Base-by-base conservation (phyloP, 1,140 invertebrate species). In the Sarcophaga peregrina region DNA sequence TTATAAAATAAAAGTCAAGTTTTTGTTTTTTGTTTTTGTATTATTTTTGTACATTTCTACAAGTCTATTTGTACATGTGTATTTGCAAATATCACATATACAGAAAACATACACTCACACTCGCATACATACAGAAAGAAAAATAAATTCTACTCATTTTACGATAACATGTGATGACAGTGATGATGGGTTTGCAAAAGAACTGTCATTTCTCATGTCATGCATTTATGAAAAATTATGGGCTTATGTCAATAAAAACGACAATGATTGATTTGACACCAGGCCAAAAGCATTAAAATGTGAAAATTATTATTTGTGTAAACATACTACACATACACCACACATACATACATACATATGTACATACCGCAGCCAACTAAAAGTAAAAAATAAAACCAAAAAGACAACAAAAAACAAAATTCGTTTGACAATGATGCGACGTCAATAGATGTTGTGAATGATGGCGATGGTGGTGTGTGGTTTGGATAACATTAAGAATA, bases 221-320 rank as follows among this genome's bases (percentile, higher is more conserved):
- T 83, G 83, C 83, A 83, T 68, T 58, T 62, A 83, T 83, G 83
- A 83, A 83, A 83, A 83, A 83, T 83, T 83, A 83, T 83, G 81
- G 83, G 72, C 78, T 82, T 83, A 83, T 83, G 83, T 83, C 83
- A 83, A 83, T 83, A 83, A 83, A 83, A 82, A 52, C 81, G 84
- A 87, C 86, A 87, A 89, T 89, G 88, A 89, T 89, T 89, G 88
- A 89, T 89, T 88, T 89, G 86, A 89, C 88, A 88, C 82, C 68
- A 17, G 78, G 75, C 78, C 50, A 80, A 83, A 82, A 81, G 75
- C 75, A 78, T 78, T 78, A 81, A 78, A 78, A 78, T 78, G 75
- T 78, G 75, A 78, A 78, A 78, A 78, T 78, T 78, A 78, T 78
- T 78, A 78, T 78, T 78, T 78, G 75, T 78, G 75, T 50, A 78